phyloP scores from a whole-genome alignment of 2,797 vertebrate species.

The Anguilla pacifica region DNA sequence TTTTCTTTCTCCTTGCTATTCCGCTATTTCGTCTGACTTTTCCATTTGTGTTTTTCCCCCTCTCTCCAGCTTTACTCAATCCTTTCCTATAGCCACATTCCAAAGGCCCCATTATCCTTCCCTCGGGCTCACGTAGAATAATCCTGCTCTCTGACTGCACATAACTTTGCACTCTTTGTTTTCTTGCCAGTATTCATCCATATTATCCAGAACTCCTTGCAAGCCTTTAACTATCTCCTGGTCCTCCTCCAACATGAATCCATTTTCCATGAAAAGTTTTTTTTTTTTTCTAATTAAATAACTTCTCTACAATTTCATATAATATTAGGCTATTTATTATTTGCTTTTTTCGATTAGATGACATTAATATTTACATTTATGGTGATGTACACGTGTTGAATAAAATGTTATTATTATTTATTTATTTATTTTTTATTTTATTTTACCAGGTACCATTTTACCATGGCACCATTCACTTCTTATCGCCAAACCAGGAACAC shows the following conservation, averaged over 20 bases:
- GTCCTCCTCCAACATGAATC: not conserved
- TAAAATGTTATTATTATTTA: not conserved
- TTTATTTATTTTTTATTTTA: conserved; percentile 43
- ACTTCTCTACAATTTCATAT: not conserved
- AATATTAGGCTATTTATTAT: not conserved
- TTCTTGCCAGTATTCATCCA: conserved; percentile 29
- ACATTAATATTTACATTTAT: not conserved
- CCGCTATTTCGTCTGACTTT: not conserved
- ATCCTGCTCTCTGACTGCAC: not conserved
- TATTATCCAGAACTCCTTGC: conserved; percentile 26
- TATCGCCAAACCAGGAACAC: conserved; percentile 15
- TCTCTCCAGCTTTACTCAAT: not conserved
- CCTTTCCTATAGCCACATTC: not conserved
- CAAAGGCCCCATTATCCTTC: not conserved
- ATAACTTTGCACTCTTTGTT: not conserved
- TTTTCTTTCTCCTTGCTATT: not conserved
- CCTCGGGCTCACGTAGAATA: not conserved
- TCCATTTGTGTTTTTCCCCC: not conserved
- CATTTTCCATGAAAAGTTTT: not conserved
- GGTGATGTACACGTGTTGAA: not conserved
- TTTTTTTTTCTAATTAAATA: not conserved
- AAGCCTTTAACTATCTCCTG: not conserved
- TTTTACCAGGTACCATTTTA: conserved; percentile 23
- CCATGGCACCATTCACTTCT: conserved; percentile 48
- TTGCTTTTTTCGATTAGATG: not conserved